Evolutionary conservation across 2,888 invertebrate species (phyloP).

Genomic region (Leptopilina syphax): DNA sequence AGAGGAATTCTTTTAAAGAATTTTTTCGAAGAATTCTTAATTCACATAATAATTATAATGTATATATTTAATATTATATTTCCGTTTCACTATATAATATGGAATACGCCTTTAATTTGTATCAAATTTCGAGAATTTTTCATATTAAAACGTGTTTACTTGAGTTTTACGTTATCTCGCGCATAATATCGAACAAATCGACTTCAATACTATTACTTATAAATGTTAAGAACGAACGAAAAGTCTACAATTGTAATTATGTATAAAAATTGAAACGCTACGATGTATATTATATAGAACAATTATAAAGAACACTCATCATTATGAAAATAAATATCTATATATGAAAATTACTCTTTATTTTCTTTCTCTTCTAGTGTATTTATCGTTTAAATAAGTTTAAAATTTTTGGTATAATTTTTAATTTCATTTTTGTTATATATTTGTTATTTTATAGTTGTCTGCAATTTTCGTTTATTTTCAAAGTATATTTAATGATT

Average conservation of each 20-base stretch:
- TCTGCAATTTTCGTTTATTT: no score
- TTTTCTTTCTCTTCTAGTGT: neutral
- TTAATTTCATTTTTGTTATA: no score
- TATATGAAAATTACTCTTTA: constrained; percentile 62
- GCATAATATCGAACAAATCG: constrained; percentile 58
- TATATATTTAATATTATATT: no score
- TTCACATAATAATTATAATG: no score
- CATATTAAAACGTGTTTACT: constrained; percentile 62
- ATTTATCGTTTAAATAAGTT: neutral
- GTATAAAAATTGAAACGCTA: constrained; percentile 76
- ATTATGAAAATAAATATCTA: constrained; percentile 73
- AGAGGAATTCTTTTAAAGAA: neutral
- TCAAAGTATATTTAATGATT: no score
- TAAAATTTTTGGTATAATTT: no score
- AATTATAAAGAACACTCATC: constrained; percentile 76
- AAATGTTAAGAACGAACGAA: constrained; percentile 66
- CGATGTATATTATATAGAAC: constrained; percentile 77
- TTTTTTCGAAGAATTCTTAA: neutral
- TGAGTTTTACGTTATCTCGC: constrained; percentile 61
- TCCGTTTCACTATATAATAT: no score
- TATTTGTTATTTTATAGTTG: no score
- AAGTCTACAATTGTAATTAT: constrained; percentile 76
- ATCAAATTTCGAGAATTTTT: neutral
- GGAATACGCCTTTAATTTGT: no score
- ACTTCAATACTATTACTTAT: constrained; percentile 65